Percentiles rank a stretch among this genome's conserved stretches.
phyloP scores from a whole-genome alignment of 2,113 vertebrate species.

The Taurulus bubalis region DNA sequence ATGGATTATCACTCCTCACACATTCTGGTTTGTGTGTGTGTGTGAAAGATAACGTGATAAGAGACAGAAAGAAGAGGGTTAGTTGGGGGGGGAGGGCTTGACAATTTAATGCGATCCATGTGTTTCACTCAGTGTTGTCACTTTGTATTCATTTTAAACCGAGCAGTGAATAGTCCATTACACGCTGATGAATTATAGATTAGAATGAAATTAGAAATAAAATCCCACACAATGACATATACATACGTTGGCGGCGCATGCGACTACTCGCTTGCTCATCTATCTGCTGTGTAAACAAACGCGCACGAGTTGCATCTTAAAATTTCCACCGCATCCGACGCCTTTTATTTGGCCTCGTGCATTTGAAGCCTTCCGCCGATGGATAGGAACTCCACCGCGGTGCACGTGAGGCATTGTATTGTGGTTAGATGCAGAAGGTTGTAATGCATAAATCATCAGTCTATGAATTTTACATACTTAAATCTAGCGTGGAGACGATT shows the following conservation, averaged over 20 bases:
- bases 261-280: constrained; percentile 10
- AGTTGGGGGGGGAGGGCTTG: neutral
- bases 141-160: constrained; percentile 70
- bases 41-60: constrained; percentile 41
- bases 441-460: constrained; percentile 52
- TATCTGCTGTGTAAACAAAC: constrained; percentile 17
- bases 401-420: neutral
- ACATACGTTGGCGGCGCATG: constrained; percentile 21
- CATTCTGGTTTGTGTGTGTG: constrained; percentile 15
- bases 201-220: constrained; percentile 58
- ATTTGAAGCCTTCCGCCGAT: constrained; percentile 20
- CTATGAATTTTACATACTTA: constrained; percentile 54
- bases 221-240: constrained; percentile 42
- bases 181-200: constrained; percentile 72
- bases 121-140: constrained; percentile 69
- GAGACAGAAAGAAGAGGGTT: constrained; percentile 34
- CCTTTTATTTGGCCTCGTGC: neutral
- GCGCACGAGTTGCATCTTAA: constrained; percentile 3
- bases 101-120: constrained; percentile 64
- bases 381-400: constrained; percentile 9
- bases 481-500: constrained; percentile 30
- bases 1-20: constrained; percentile 63
- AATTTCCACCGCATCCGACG: neutral
- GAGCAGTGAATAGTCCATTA: constrained; percentile 67
- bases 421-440: constrained; percentile 6